These are phyloP conservation scores for Alentia gelatinosa DNA, from an alignment of 2,888 invertebrate genomes.

Conservation along the genomic window DNA sequence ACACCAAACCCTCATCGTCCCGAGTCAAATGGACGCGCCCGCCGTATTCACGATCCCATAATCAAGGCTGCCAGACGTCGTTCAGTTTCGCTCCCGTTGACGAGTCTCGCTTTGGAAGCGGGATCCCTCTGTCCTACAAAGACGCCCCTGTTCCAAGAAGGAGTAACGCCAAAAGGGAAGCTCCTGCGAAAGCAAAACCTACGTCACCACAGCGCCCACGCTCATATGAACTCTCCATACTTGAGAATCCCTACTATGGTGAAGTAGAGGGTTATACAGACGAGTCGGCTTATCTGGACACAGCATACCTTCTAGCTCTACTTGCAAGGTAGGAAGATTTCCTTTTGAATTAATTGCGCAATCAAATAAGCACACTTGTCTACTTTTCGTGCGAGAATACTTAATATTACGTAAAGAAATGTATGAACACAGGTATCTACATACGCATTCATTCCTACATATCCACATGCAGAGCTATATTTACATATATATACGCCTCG, in stretches of 20 bases:
- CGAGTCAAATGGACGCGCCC: not conserved
- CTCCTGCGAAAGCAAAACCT: not conserved
- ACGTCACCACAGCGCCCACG: not conserved
- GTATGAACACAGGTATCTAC: too few species aligned
- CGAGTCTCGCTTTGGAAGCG: not conserved
- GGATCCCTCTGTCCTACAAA: not conserved
- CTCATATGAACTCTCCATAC: not conserved
- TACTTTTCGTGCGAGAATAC: too few species aligned
- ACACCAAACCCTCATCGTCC: not conserved
- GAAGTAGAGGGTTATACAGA: too few species aligned
- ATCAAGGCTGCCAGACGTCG: not conserved
- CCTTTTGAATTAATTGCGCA: too few species aligned
- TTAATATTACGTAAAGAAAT: too few species aligned
- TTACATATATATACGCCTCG: too few species aligned
- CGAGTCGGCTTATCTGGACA: not conserved
- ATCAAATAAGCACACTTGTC: too few species aligned
- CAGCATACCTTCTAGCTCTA: not conserved
- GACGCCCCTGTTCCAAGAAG: too few species aligned
- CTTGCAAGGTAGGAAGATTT: not conserved
- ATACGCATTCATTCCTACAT: too few species aligned
- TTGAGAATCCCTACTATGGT: not conserved
- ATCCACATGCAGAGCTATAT: too few species aligned
- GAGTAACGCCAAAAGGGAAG: too few species aligned
- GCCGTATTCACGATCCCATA: not conserved
- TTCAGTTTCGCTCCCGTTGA: not conserved